A percentile compares a stretch with the other conserved stretches of the same genome.
Conservation (phyloP, 1,140 invertebrate genomes). For the Stegodyphus mimosarum region DNA sequence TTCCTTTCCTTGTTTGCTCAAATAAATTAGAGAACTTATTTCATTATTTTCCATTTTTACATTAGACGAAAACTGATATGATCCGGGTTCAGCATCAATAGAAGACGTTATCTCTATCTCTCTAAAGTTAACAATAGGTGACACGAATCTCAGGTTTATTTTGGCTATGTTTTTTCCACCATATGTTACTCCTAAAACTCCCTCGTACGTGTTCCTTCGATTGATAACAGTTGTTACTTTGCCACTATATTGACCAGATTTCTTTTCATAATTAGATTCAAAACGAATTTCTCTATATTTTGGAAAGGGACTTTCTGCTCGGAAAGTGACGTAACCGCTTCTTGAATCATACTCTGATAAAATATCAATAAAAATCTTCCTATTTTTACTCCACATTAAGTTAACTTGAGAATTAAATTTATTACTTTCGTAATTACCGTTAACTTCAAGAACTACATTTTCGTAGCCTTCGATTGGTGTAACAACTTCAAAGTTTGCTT, state of each 20-base stretch:
- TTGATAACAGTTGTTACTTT: slow-evolving; percentile 2
- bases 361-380: neutral
- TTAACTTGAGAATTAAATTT: neutral
- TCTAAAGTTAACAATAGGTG: slow-evolving; percentile 10
- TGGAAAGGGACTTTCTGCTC: slow-evolving; percentile 2
- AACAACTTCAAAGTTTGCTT: slow-evolving; percentile 4
- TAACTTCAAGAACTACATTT: neutral
- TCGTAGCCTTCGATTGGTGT: slow-evolving; percentile 32
- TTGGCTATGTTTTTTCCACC: slow-evolving; percentile 16
- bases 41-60: neutral
- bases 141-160: neutral
- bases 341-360: neutral
- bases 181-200: neutral
- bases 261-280: neutral
- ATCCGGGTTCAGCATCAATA: neutral
- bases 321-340: neutral
- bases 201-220: neutral
- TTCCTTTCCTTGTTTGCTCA: slow-evolving; percentile 30
- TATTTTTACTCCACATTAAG: neutral
- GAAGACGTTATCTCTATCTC: slow-evolving; percentile 8
- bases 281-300: neutral
- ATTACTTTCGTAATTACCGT: neutral
- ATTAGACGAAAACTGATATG: slow-evolving; percentile 3
- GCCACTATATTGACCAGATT: neutral
- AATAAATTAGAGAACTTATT: neutral